These are phyloP conservation scores for Syngnathus floridae DNA, from an alignment of 2,113 vertebrate genomes.

Conservation along the genomic window DNA sequence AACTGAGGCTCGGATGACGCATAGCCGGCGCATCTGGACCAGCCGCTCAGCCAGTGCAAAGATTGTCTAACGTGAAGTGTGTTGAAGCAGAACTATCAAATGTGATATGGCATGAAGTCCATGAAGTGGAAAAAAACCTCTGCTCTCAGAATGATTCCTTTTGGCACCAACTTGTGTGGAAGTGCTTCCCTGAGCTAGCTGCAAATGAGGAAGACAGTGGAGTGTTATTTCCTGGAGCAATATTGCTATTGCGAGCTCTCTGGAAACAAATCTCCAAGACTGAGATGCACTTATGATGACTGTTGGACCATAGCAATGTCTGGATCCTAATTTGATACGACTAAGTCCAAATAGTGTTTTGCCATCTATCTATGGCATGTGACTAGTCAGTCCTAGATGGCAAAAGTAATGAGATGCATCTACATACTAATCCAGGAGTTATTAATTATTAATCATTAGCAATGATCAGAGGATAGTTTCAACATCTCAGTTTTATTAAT, in stretches of 20 bases:
- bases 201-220: constrained; percentile 18
- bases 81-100: constrained; percentile 35
- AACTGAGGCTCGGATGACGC: not conserved
- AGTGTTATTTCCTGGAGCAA: constrained; percentile 12
- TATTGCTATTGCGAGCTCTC: constrained; percentile 4
- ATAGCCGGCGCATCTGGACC: not conserved
- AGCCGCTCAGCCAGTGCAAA: constrained; percentile 15
- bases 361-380: not conserved
- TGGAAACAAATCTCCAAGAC: not conserved
- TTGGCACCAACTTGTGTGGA: constrained; percentile 34
- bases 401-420: not conserved
- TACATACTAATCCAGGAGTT: not conserved
- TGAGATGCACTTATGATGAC: constrained; percentile 11
- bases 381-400: not conserved
- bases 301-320: not conserved
- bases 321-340: not conserved
- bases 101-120: constrained; percentile 31
- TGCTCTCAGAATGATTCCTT: constrained; percentile 40
- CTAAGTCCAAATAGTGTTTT: not conserved
- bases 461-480: not conserved
- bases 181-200: constrained; percentile 22
- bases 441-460: no score
- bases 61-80: constrained; percentile 13
- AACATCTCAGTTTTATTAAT: not conserved
- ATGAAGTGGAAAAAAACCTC: constrained; percentile 26